Evolutionary conservation across 2,797 vertebrate genomes (phyloP).

Genomic region (Sebastes iracundus): DNA sequence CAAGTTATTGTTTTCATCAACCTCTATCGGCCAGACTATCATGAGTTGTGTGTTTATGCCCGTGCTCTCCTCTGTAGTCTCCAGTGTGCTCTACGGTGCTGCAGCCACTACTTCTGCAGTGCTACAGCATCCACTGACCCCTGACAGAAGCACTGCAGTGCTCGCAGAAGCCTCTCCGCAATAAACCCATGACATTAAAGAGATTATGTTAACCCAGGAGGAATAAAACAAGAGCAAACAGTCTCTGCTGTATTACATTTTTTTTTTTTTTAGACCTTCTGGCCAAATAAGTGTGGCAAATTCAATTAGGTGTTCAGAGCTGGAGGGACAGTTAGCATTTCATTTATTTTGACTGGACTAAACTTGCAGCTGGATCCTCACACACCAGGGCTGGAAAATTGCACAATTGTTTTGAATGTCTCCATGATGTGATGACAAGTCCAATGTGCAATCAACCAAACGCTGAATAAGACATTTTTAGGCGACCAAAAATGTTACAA

Average conservation of each 20-base stretch:
- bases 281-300: slow-evolving; percentile 49
- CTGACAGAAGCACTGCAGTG: slow-evolving; percentile 27
- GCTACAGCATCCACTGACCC: slow-evolving; percentile 37
- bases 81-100: background rate
- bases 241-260: slow-evolving; percentile 29
- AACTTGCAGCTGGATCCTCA: background rate
- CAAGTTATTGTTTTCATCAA: slow-evolving; percentile 31
- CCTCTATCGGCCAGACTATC: background rate
- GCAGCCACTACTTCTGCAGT: slow-evolving; percentile 24
- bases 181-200: slow-evolving; percentile 48
- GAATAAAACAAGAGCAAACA: slow-evolving; percentile 50
- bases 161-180: slow-evolving; percentile 23
- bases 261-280: slow-evolving; percentile 21
- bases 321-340: slow-evolving; percentile 22
- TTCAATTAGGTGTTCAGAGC: slow-evolving; percentile 41
- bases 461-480: too few relatives aligned
- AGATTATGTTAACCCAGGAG: slow-evolving; percentile 44
- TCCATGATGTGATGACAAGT: background rate
- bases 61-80: background rate
- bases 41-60: background rate
- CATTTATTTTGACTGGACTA: slow-evolving; percentile 32
- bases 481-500: too few relatives aligned
- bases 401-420: background rate
- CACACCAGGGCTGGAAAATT: background rate
- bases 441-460: background rate